phyloP scores from a whole-genome alignment of 1,140 invertebrate genomes.

The Drosophila arizonae region DNA sequence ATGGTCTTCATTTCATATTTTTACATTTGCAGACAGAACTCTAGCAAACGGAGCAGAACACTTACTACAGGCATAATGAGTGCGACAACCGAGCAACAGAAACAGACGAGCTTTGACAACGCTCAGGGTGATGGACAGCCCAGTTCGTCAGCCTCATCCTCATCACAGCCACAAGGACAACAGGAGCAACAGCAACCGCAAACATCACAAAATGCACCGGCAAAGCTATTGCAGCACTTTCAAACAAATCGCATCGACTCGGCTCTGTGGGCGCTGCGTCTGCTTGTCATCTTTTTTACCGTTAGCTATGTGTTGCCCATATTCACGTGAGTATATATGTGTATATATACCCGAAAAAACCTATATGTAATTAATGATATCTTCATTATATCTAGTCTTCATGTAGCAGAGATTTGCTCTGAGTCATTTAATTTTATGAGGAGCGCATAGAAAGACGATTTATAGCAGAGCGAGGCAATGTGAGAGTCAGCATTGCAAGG shows the following conservation, averaged over 20 bases:
- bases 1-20: not conserved
- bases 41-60: constrained; percentile 29
- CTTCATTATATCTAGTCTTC: no score
- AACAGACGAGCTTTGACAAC: constrained; percentile 42
- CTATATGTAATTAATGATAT: no score
- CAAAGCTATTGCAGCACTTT: constrained; percentile 88
- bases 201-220: constrained; percentile 83
- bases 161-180: constrained; percentile 50
- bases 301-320: constrained; percentile 93
- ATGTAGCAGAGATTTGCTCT: no score
- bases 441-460: not conserved
- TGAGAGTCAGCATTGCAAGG: not conserved
- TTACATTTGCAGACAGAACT: constrained; percentile 35
- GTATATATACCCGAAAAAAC: no score
- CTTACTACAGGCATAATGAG: constrained; percentile 51
- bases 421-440: not conserved
- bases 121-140: constrained; percentile 38
- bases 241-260: constrained; percentile 92
- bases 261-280: constrained; percentile 91
- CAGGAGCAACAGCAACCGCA: constrained; percentile 35
- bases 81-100: constrained; percentile 51
- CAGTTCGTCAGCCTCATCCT: constrained; percentile 36
- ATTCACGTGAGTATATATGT: constrained; percentile 87
- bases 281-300: constrained; percentile 92
- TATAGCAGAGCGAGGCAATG: not conserved